These are phyloP conservation scores for Solenopsis invicta DNA, from an alignment of 1,140 invertebrate genomes.

Conservation along the genomic window DNA sequence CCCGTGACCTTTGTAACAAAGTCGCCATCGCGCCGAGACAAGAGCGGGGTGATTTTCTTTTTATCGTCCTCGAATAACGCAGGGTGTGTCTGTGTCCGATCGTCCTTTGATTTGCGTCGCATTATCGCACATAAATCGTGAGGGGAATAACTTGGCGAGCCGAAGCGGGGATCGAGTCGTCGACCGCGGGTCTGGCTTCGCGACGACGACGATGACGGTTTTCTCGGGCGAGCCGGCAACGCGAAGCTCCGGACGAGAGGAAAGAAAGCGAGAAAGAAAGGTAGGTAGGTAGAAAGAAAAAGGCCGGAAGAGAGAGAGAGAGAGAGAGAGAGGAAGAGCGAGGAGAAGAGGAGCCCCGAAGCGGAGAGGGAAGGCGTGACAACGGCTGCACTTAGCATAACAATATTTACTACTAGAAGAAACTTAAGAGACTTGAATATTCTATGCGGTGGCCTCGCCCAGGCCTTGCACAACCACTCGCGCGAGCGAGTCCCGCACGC, in stretches of 20 bases:
- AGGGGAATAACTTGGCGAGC: slow-evolving; percentile 45
- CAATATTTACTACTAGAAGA: slow-evolving; percentile 80
- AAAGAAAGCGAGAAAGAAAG: slow-evolving; percentile 41
- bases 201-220: slow-evolving; percentile 12
- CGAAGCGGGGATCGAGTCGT: background rate
- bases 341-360: slow-evolving; percentile 31
- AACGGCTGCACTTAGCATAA: slow-evolving; percentile 79
- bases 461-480: slow-evolving; percentile 68
- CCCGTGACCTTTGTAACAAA: slow-evolving; percentile 12
- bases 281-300: background rate
- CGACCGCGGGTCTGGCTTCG: slow-evolving; percentile 8
- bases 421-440: slow-evolving; percentile 75
- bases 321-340: background rate
- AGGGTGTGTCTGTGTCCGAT: slow-evolving; percentile 12
- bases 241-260: slow-evolving; percentile 31
- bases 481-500: background rate
- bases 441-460: slow-evolving; percentile 74
- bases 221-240: slow-evolving; percentile 39
- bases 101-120: slow-evolving; percentile 42
- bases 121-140: slow-evolving; percentile 40
- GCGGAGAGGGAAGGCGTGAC: slow-evolving; percentile 73
- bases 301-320: background rate
- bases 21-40: background rate
- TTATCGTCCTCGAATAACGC: background rate
- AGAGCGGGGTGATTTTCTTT: background rate